Evolutionary conservation across 2,797 vertebrate genomes (phyloP), one percentile per base, ranked within the genome.

Genomic region (Meda fulgida): DNA sequence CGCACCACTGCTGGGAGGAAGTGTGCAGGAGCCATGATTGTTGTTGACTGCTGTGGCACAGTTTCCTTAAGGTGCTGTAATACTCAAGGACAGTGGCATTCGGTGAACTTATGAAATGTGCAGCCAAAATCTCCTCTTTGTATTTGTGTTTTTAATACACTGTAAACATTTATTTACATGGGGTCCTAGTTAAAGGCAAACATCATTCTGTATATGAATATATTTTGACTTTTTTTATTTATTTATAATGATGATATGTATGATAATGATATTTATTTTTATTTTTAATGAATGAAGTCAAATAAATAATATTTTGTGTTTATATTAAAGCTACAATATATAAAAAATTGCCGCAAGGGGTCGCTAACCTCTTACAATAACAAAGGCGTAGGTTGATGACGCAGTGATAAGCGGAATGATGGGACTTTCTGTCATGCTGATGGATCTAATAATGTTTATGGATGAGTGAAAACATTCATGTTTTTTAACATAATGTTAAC

Each of bases 1-100:
- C 18, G 70, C 79, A 71, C 38, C 55, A 46, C 76, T 78, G 76
- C 76, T 75, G 75, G 81, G 60, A 70, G 38, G 66, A 70, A 86
- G 65, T 43, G 19, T 69, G 66, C 36, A 78, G 53, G 29, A 43
- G 36, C 31, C 72, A 76, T 84, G 13, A 77, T 40, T 53, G 14
- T 66, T 51, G 46, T 13, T 80, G 65, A 80, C 81, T 86, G 26
- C 43, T 23, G 46, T 58, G 72, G 19, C 31, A 31, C 21, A 18
- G 36, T 65, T 78, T 66, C 29, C 36, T 69, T 71, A 55, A 70
- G 46, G 60, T 67, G 55, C 60, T 55, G 16, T 29, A 72, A 81
- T 38, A 40, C 18, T n/a, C 16, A 38, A 69, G 26, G 60, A 51
- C 55, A 31, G 67, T 76, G 21, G 46, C 46, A 23, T 58, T 81